A percentile compares a stretch with the other conserved stretches of the same genome.
Evolutionary conservation across 2,113 vertebrate species (phyloP).

Genomic region (Furnarius figulus): DNA sequence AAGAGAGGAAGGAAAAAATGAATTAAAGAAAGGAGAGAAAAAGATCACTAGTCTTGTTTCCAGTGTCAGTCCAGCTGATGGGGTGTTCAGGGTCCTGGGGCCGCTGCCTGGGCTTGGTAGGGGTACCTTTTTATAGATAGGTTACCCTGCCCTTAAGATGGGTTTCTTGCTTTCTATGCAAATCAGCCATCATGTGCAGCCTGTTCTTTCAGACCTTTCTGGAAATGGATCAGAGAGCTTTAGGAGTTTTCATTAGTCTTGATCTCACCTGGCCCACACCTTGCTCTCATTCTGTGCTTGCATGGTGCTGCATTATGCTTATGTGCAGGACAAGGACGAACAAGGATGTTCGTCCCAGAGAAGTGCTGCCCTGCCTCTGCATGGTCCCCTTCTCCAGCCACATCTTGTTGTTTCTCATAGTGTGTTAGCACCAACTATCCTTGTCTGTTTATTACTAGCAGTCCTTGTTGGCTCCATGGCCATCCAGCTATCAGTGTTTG

Average conservation of each 20-base stretch:
- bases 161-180: neutral
- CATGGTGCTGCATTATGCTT: fast-evolving
- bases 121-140: neutral
- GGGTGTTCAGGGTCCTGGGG: neutral
- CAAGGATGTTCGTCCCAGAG: fast-evolving
- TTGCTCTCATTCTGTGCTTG: neutral
- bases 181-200: neutral
- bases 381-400: neutral
- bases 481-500: neutral
- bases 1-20: neutral
- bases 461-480: neutral
- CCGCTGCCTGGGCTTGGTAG: neutral
- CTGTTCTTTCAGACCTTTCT: neutral
- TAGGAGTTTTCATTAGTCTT: neutral
- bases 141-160: neutral
- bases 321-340: neutral
- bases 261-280: neutral
- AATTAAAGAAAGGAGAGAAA: neutral
- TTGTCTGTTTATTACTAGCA: neutral
- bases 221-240: neutral
- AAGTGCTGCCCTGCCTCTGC: neutral
- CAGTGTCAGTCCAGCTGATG: neutral
- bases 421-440: neutral
- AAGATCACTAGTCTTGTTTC: neutral
- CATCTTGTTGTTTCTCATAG: neutral